Base-by-base conservation (phyloP, 2,113 vertebrate species). In the Falco punctatus region DNA sequence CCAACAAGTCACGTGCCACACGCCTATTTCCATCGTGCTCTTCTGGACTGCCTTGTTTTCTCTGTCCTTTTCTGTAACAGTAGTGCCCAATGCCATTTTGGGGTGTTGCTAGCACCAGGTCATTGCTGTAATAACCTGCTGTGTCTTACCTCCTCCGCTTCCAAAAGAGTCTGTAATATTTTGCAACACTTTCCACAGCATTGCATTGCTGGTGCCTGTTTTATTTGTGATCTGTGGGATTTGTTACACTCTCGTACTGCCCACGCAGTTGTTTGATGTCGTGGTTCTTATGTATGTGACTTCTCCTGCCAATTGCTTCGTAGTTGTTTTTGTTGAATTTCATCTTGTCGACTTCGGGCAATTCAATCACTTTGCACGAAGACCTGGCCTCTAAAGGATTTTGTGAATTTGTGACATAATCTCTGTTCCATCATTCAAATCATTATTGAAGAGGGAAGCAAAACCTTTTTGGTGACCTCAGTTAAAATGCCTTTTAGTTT, bases 1-100 rank as follows among this genome's bases (percentile, higher is more conserved):
- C 18, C 20, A 70, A 0, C 86, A 52, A 52, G 33, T 46, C 0
- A 0, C 27, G 21, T 4, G 2, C 26, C 46, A 9, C 9, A 6
- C 0, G 1, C 22, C 24, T 59, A 18, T 27, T 71, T 65, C 26
- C 33, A 5, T 73, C 0, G 2, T 35, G 40, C 33, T 75, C 12
- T 78, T 65, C 73, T 66, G 40, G 46, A 7, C 33, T 66, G 12
- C 30, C 33, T 55, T 77, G 48, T 54, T 93, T 75, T 59, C 4
- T 52, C 69, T 30, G 0, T 24, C 14, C n/a, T 90, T 91, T 72
- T 59, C 38, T 69, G 73, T 28, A 65, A 8, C 16, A 52, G 9
- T 21, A 24, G 6, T 52, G 33, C 40, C 28, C 46, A 65, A 15
- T 9, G 11, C 13, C 21, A 7, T 73, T 51, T 64, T 27, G 18